Percentiles rank a stretch among this genome's conserved stretches.
Evolutionary conservation across 2,888 invertebrate genomes (phyloP).

Genomic region (Timandra comae): DNA sequence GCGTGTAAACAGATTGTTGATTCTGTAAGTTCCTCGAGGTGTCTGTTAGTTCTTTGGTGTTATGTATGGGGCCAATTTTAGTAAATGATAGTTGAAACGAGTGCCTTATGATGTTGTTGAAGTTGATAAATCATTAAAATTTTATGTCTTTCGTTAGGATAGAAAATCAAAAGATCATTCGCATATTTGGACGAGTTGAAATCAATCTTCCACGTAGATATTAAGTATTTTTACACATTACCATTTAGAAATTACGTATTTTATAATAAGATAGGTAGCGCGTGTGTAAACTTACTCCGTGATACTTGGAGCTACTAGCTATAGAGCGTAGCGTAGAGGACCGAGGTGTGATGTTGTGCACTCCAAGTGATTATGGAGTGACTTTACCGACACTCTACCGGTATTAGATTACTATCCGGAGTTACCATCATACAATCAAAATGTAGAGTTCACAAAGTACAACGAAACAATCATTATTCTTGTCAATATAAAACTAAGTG

Average conservation of each 20-base stretch:
- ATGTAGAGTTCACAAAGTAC: slow-evolving; percentile 68
- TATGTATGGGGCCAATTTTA: slow-evolving; percentile 55
- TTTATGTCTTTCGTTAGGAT: slow-evolving; percentile 19
- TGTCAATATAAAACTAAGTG: slow-evolving; percentile 72
- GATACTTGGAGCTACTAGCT: slow-evolving; percentile 16
- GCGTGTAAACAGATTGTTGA: slow-evolving; percentile 38
- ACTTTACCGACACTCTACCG: slow-evolving; percentile 45
- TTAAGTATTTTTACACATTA: slow-evolving; percentile 70
- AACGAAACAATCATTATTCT: slow-evolving; percentile 64
- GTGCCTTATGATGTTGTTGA: slow-evolving; percentile 61
- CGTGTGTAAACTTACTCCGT: slow-evolving; percentile 34
- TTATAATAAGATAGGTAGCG: slow-evolving; percentile 45
- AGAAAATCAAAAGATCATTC: slow-evolving; percentile 16
- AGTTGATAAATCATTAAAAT: slow-evolving; percentile 25
- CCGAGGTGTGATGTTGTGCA: slow-evolving; percentile 8
- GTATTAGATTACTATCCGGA: slow-evolving; percentile 56
- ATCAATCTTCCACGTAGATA: slow-evolving; percentile 66
- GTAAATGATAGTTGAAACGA: slow-evolving; percentile 39
- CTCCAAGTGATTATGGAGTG: slow-evolving; percentile 31
- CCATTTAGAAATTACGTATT: slow-evolving; percentile 64
- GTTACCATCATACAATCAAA: slow-evolving; percentile 75
- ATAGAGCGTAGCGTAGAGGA: slow-evolving; percentile 1
- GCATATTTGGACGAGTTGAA: slow-evolving; percentile 38
- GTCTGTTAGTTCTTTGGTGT: slow-evolving; percentile 39
- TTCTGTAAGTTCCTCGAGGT: slow-evolving; percentile 57